A percentile compares a stretch with the other conserved stretches of the same genome.
Evolutionary conservation across 2,113 vertebrate species (phyloP).

Genomic region (Cinclus mexicanus): DNA sequence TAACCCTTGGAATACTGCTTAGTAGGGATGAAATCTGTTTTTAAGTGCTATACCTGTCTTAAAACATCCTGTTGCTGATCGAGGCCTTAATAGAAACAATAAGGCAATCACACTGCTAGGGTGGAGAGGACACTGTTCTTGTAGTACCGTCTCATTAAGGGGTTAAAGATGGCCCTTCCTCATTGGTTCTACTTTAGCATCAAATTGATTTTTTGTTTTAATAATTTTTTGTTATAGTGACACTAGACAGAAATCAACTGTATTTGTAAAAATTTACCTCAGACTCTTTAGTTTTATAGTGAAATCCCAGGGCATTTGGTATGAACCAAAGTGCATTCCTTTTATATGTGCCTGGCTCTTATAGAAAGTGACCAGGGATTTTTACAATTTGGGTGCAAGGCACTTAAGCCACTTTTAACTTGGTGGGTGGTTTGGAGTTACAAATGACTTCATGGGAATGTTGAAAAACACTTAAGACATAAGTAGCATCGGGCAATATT

Average conservation of each 20-base stretch:
- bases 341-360: conserved; percentile 85
- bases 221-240: conserved; percentile 75
- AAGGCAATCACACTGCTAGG: conserved; percentile 65
- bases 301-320: conserved; percentile 97
- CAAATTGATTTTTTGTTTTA: conserved; percentile 48
- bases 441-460: conserved; percentile 72
- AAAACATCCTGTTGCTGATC: conserved; percentile 68
- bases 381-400: conserved; percentile 83
- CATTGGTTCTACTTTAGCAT: conserved; percentile 77
- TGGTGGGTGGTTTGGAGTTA: conserved; percentile 74
- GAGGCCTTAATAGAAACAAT: conserved; percentile 78
- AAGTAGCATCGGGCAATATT: conserved; percentile 80
- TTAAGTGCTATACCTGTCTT: conserved; percentile 72
- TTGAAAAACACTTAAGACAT: conserved; percentile 71
- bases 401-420: conserved; percentile 84
- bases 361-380: conserved; percentile 75
- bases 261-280: conserved; percentile 86
- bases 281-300: conserved; percentile 82
- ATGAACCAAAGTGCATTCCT: conserved; percentile 99
- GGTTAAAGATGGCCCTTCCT: conserved; percentile 76
- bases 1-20: conserved; percentile 71
- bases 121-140: conserved; percentile 54
- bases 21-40: conserved; percentile 67
- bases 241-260: conserved; percentile 76
- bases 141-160: conserved; percentile 48